Base-by-base conservation (phyloP, 2,888 invertebrate genomes). In the Drosophila flavopinicola region DNA sequence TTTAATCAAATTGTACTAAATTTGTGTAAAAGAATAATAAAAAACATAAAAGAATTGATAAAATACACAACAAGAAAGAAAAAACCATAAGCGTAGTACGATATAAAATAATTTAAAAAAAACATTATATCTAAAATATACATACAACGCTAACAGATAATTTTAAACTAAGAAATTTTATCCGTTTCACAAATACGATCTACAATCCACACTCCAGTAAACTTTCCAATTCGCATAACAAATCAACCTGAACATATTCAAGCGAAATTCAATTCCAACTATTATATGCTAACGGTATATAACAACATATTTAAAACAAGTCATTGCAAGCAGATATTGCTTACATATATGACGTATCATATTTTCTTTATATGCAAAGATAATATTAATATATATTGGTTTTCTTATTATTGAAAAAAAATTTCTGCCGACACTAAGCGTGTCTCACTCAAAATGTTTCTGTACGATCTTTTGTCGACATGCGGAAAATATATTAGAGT, bases 171-270 rank as follows among this genome's bases (percentile, higher is more conserved):
- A 75, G 52, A 57, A 35, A 74, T 75, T 49, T 61, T 48, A 75
- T 73, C 75, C 72, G 75, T 73, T 73, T 75, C 72, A 72, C 54
- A 72, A 58, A 59, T 24, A 71, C 38, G 54, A 59, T 59, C 66
- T 52, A 66, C 52, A 41, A 13, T 38, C 35, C 29, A 56, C 29
- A 60, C 44, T 49, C 57, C 63, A 64, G 74, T 27, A 73, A 74
- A 74, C 74, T 74, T 71, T 71, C 75, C 71, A 71, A 73, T 73
- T 71, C 74, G 74, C 70, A 67, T 71, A 73, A 71, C 74, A 74
- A 71, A 71, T 73, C 71, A 65, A 66, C 30, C 54, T 52, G 11
- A 65, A 48, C 1, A 42, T 32, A 56, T 57, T 57, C 48, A 71
- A 53, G 27, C 35, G 32, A 65, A 71, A 65, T 65, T 70, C 51